Conservation (phyloP, 2,113 vertebrate species). For the Gorilla gorilla region DNA sequence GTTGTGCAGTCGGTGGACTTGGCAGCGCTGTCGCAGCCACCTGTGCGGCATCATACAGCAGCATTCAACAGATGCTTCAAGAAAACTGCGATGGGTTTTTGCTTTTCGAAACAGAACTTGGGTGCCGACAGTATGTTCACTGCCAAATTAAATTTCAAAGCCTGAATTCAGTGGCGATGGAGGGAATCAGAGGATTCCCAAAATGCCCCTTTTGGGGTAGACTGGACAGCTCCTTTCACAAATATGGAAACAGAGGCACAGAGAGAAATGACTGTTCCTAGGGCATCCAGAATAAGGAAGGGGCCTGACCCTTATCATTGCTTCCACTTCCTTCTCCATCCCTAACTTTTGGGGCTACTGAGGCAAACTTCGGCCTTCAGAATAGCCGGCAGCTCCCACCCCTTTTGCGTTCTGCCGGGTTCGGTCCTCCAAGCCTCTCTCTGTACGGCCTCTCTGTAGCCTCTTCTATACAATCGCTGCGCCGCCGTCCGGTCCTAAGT, state of each 20-base stretch:
- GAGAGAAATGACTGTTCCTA: background rate
- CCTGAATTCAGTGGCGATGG: background rate
- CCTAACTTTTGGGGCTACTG: background rate
- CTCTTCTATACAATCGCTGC: background rate
- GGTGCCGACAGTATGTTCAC: background rate
- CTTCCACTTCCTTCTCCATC: background rate
- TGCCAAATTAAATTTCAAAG: conserved; percentile 29
- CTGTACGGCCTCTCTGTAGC: fast-evolving
- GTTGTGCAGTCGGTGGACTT: background rate
- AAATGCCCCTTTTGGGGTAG: background rate
- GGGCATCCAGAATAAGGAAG: background rate
- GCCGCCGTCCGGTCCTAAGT: background rate
- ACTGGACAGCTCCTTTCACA: background rate
- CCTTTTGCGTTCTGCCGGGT: background rate
- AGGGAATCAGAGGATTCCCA: background rate
- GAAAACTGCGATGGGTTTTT: conserved; percentile 36
- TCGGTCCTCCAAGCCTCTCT: background rate
- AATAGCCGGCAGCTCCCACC: background rate
- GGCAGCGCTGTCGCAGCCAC: conserved; percentile 38
- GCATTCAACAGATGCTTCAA: conserved; percentile 74
- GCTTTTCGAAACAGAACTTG: background rate
- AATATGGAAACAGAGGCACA: background rate
- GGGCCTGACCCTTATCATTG: background rate
- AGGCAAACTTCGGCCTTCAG: background rate
- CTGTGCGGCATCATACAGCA: conserved; percentile 22